Percentiles rank a stretch among this genome's conserved stretches.
Evolutionary conservation across 2,113 vertebrate species (phyloP).

Genomic region (Centropristis striata): DNA sequence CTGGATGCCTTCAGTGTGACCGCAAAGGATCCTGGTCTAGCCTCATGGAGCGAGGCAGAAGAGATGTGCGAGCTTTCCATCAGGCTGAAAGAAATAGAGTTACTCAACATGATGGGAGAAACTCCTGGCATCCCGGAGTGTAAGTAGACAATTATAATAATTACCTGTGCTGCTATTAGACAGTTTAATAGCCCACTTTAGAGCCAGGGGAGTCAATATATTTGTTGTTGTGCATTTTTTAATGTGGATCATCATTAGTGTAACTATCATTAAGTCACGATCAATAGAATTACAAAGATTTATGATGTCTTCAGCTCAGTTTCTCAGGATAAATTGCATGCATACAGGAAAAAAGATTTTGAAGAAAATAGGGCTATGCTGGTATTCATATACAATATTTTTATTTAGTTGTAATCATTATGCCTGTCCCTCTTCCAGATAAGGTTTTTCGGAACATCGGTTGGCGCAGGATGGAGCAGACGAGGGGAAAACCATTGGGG

Average conservation of each 20-base stretch:
- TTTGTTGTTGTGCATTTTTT: not conserved
- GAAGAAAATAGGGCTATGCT: not conserved
- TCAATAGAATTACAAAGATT: not conserved
- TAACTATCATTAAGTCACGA: not conserved
- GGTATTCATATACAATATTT: not conserved
- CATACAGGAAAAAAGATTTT: not conserved
- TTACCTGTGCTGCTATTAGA: not conserved
- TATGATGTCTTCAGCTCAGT: not conserved
- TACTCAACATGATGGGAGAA: constrained; percentile 47
- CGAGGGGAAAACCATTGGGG: not conserved
- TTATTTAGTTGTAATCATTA: not conserved
- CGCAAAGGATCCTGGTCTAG: not conserved
- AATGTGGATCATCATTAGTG: not conserved
- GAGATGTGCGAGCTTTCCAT: constrained; percentile 49
- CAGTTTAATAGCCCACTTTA: not conserved
- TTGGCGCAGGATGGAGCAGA: not conserved
- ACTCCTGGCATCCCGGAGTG: not conserved
- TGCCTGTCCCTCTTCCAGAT: constrained; percentile 23
- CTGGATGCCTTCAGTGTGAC: constrained; percentile 2
- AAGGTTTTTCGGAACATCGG: not conserved
- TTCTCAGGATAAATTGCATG: not conserved
- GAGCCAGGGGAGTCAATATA: not conserved
- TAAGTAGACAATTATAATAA: constrained; percentile 27
- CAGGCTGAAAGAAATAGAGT: constrained; percentile 53
- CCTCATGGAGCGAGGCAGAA: constrained; percentile 18